Evolutionary conservation across 2,797 vertebrate genomes (phyloP).

Genomic region (Glyptemys insculpta): DNA sequence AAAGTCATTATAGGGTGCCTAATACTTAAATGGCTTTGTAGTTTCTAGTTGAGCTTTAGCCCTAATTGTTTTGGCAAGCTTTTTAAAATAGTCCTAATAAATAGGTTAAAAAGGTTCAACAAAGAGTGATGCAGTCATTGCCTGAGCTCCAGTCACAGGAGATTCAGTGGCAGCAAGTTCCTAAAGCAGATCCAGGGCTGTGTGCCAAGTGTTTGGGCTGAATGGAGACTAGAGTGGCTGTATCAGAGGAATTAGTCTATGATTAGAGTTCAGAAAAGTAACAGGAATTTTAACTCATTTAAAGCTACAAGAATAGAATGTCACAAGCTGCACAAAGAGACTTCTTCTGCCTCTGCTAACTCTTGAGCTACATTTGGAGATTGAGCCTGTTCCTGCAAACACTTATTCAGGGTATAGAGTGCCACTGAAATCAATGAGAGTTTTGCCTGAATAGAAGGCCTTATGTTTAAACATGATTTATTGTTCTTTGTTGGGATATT

Average conservation of each 20-base stretch:
- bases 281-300: neutral
- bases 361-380: neutral
- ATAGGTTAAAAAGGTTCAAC: constrained; percentile 38
- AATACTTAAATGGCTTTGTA: neutral
- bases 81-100: constrained; percentile 62
- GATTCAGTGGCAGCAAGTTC: neutral
- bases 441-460: neutral
- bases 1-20: neutral
- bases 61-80: constrained; percentile 48
- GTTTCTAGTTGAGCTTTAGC: constrained; percentile 36
- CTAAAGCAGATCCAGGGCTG: neutral
- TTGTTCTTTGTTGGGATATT: rapidly evolving
- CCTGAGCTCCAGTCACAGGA: neutral
- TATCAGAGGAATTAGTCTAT: constrained; percentile 52
- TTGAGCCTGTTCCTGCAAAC: neutral
- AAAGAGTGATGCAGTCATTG: neutral
- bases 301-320: constrained; percentile 17
- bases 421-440: neutral
- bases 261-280: constrained; percentile 43
- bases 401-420: neutral
- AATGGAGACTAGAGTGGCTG: constrained; percentile 11
- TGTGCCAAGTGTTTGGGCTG: neutral
- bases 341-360: neutral
- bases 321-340: neutral
- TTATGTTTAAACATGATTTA: neutral